Conservation (phyloP, 2,888 invertebrate species). For the Hypselothyrea guttata region DNA sequence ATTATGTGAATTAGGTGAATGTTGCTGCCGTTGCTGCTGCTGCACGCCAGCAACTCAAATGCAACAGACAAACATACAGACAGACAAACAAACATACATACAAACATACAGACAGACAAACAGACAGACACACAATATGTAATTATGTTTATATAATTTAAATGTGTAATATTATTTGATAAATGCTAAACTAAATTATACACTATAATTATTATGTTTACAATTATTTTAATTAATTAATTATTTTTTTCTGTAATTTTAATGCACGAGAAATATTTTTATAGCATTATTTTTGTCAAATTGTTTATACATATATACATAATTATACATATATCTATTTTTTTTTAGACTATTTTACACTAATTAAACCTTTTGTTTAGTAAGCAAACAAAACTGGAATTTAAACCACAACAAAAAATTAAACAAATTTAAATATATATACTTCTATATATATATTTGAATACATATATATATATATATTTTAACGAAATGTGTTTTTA, state of each 20-base stretch:
- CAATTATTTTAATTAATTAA: slow-evolving; percentile 23
- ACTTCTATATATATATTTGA: background rate
- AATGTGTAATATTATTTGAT: slow-evolving; percentile 63
- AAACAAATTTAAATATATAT: slow-evolving; percentile 3
- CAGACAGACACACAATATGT: slow-evolving; percentile 48
- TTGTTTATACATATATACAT: slow-evolving; percentile 3
- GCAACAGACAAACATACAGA: slow-evolving; percentile 13
- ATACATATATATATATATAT: slow-evolving; percentile 3
- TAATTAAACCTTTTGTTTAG: slow-evolving; percentile 36
- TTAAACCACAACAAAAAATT: slow-evolving; percentile 18
- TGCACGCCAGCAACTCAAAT: slow-evolving; percentile 19
- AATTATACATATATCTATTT: slow-evolving; percentile 3
- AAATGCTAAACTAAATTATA: slow-evolving; percentile 63
- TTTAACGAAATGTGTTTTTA: slow-evolving; percentile 24
- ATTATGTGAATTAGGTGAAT: background rate
- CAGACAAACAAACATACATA: slow-evolving; percentile 9
- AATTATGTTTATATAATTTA: slow-evolving; percentile 75
- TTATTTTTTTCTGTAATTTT: background rate
- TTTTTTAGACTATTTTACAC: slow-evolving; percentile 13
- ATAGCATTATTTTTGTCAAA: background rate
- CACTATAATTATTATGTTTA: slow-evolving; percentile 44
- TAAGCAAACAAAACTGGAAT: slow-evolving; percentile 33
- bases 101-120: slow-evolving; percentile 14
- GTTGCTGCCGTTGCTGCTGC: slow-evolving; percentile 21
- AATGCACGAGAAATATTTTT: background rate